Base-by-base conservation (phyloP, 1,140 invertebrate species). In the Onthophagus taurus region DNA sequence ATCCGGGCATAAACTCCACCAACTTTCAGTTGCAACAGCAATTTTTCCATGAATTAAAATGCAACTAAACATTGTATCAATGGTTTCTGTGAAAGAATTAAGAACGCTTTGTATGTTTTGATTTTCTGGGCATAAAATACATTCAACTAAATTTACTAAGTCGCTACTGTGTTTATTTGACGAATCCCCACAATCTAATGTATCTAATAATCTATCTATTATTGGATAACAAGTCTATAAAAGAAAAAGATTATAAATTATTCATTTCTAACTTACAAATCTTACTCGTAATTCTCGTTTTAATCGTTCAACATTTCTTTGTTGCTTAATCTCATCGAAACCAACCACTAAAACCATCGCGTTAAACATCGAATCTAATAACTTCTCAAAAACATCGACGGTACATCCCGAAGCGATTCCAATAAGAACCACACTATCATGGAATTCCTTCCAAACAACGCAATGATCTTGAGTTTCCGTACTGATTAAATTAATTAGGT, bases 51-150 rank as follows among this genome's bases (percentile, higher is more conserved):
- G 76, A 41, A 87, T 74, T 42, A 83, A 66, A 26, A 92, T 61
- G 60, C 85, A 89, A 3, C 84, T 84, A 67, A 83, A 89, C 29
- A 78, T 71, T 16, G 83, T 85, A 51, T 80, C 80, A 37, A 86
- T 73, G 54, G 70, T 75, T 63, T 89, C 83, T 29, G 78, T 72
- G 64, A 83, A 87, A 31, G 74, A 72, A 42, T 89, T 83, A 46
- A 89, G 63, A 55, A 78, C 79, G 58, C 72, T 75, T 84, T 88
- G 60, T 48, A 89, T 66, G 20, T 78, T 65, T 52, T 77, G 72
- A 62, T 78, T 80, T 65, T 88, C 83, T 30, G 74, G 65, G 46
- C 76, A 80, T 42, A 85, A 59, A 39, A 86, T 71, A 44, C 75
- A 74, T 55, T 81, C 76, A 6, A 72, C 72, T 51, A 79, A 68